phyloP scores from a whole-genome alignment of 1,140 invertebrate species.

The Orchestia grillus region DNA sequence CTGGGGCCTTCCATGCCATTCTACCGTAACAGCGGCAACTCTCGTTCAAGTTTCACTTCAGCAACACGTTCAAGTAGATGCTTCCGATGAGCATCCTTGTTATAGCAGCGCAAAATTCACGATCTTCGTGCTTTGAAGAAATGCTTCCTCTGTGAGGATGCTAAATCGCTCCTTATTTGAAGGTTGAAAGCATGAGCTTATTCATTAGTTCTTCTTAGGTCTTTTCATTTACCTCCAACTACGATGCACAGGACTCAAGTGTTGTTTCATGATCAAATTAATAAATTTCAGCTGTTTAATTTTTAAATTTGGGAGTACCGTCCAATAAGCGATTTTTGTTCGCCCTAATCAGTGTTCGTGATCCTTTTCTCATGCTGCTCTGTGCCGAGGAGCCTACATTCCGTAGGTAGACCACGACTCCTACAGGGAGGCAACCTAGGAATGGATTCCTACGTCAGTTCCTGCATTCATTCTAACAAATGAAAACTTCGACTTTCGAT shows the following conservation, averaged over 20 bases:
- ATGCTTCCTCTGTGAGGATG: not conserved
- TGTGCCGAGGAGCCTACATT: not conserved
- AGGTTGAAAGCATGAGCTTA: not conserved
- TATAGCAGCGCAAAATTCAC: not conserved
- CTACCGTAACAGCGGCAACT: no score
- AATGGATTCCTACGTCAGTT: not conserved
- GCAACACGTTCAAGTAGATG: not conserved
- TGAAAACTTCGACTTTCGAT: not conserved
- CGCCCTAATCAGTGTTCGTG: no score
- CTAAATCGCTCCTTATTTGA: not conserved
- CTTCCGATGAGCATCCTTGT: not conserved
- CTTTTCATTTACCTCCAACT: not conserved
- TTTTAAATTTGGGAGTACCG: not conserved
- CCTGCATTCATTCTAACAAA: not conserved
- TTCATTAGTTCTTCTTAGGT: not conserved
- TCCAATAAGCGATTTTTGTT: not conserved
- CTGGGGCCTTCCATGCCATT: not conserved
- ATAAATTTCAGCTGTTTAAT: not conserved
- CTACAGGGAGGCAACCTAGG: not conserved
- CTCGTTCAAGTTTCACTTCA: not conserved
- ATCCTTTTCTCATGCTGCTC: no score
- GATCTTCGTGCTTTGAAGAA: not conserved
- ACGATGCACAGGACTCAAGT: not conserved
- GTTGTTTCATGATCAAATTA: not conserved
- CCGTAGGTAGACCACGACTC: not conserved